These are phyloP conservation scores for Megalops cyprinoides DNA, from an alignment of 2,797 vertebrate species.

Conservation along the genomic window DNA sequence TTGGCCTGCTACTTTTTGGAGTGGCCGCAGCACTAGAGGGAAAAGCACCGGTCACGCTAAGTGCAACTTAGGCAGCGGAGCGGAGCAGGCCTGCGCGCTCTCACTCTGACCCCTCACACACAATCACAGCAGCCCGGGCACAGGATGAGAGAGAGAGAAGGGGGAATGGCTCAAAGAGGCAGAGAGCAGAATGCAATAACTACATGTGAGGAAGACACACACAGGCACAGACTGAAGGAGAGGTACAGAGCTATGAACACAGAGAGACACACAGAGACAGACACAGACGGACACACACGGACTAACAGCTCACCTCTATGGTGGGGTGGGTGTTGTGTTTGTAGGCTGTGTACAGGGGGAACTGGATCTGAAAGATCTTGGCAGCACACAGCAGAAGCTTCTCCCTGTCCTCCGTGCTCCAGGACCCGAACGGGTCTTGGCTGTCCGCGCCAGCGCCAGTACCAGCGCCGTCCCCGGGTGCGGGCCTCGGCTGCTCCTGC, in stretches of 20 bases:
- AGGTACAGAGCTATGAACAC: no score
- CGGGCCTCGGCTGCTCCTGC: constrained; percentile 73
- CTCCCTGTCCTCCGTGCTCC: constrained; percentile 95
- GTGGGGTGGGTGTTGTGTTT: constrained; percentile 99
- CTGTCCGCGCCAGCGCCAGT: constrained; percentile 69
- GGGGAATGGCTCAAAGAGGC: no score
- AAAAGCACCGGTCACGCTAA: background rate
- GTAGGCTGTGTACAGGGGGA: constrained; percentile 97
- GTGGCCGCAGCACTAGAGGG: background rate
- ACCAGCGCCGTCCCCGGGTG: constrained; percentile 65
- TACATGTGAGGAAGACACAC: no score
- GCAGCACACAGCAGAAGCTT: constrained; percentile 95
- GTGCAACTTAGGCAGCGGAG: background rate
- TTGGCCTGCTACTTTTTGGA: background rate
- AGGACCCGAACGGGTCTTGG: constrained; percentile 82
- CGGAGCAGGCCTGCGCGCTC: background rate
- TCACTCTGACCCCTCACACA: background rate
- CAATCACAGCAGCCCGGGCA: background rate
- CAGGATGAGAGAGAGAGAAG: no score
- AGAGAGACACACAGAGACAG: background rate
- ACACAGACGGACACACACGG: background rate
- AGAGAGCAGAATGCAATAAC: no score
- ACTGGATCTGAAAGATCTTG: constrained; percentile 99
- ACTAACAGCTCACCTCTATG: constrained; percentile 93
- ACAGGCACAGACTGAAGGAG: background rate